Conservation (phyloP, 1,140 invertebrate species). For the Semibalanus balanoides region DNA sequence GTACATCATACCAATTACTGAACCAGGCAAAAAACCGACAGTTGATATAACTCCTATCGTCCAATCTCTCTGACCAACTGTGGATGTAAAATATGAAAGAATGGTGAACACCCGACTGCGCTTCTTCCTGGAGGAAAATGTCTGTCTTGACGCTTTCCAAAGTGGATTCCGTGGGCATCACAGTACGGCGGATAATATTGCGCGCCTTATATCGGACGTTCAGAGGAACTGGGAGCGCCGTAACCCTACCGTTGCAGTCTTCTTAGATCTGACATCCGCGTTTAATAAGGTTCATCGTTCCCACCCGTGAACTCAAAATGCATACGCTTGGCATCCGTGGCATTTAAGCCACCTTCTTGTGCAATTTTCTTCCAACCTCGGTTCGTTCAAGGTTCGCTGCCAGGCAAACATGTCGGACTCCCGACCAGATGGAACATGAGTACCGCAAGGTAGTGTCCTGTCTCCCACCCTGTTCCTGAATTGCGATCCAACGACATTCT, state of each 20-base stretch:
- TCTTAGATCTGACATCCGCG: not conserved
- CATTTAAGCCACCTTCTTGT: not conserved
- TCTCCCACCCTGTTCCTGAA: not conserved
- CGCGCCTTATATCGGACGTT: not conserved
- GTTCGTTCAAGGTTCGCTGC: not conserved
- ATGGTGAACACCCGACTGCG: not conserved
- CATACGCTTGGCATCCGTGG: not conserved
- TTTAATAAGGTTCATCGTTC: not conserved
- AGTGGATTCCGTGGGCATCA: not conserved
- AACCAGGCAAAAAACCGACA: not conserved
- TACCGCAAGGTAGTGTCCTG: not conserved
- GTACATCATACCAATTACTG: not conserved
- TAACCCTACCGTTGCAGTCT: not conserved
- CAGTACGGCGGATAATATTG: not conserved
- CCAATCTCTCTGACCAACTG: not conserved
- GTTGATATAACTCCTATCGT: not conserved
- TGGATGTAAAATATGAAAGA: not conserved
- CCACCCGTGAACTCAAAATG: too few species aligned
- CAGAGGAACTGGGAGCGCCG: not conserved
- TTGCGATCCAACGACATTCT: not conserved
- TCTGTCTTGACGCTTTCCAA: not conserved
- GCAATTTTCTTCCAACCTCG: not conserved
- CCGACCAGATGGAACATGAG: not conserved
- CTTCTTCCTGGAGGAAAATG: not conserved
- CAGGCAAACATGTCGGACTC: not conserved